phyloP scores from a whole-genome alignment of 1,140 invertebrate genomes.

The Hyles vespertilio region DNA sequence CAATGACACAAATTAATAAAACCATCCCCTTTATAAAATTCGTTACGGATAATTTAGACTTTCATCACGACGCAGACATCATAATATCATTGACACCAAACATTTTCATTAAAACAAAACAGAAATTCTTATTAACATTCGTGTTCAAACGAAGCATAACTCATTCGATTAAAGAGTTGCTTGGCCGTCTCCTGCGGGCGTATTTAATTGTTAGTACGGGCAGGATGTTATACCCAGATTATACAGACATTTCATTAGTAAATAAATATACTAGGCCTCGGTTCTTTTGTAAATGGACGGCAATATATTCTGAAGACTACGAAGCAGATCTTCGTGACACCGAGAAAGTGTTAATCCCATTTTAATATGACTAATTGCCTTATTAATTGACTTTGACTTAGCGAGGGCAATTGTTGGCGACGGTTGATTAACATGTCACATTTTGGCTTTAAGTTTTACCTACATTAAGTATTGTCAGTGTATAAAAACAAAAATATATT shows the following conservation, averaged over 20 bases:
- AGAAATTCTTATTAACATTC: slow-evolving; percentile 46
- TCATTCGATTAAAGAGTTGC: slow-evolving; percentile 56
- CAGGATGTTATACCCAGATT: slow-evolving; percentile 23
- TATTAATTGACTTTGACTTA: slow-evolving; percentile 41
- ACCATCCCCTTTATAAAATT: slow-evolving; percentile 24
- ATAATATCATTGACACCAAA: slow-evolving; percentile 33
- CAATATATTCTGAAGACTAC: slow-evolving; percentile 24
- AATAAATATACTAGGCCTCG: slow-evolving; percentile 4
- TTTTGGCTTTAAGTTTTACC: no score
- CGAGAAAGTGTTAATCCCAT: slow-evolving; percentile 57
- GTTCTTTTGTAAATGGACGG: slow-evolving; percentile 7
- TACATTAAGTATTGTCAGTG: no score
- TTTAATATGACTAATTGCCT: slow-evolving; percentile 61
- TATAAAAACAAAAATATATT: no score
- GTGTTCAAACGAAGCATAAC: slow-evolving; percentile 57
- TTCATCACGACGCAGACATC: slow-evolving; percentile 21
- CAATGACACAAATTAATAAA: no score
- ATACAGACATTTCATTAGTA: slow-evolving; percentile 17
- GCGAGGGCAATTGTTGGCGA: neutral
- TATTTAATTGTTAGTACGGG: slow-evolving; percentile 34
- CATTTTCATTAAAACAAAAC: slow-evolving; percentile 46
- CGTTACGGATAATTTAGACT: slow-evolving; percentile 42
- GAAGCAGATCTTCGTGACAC: slow-evolving; percentile 38
- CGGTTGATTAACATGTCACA: no score
- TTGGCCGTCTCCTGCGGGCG: slow-evolving; percentile 46